Evolutionary conservation across 2,797 vertebrate species (phyloP).

Genomic region (Mormyrus hasselquistii): DNA sequence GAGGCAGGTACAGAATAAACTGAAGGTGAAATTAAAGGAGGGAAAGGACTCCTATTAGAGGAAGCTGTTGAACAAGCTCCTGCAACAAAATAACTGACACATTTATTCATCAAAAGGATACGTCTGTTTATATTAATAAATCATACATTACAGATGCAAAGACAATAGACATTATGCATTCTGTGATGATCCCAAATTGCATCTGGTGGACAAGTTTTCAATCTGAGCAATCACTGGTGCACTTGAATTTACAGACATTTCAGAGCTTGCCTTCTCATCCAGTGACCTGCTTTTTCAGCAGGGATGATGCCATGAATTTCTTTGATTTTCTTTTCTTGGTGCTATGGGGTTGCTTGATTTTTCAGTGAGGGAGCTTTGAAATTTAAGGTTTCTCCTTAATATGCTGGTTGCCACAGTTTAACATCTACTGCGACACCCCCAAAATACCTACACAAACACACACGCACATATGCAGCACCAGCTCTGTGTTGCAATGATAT

Average conservation of each 20-base stretch:
- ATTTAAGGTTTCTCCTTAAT: background rate
- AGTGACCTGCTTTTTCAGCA: background rate
- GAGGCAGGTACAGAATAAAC: background rate
- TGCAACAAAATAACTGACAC: background rate
- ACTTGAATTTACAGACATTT: background rate
- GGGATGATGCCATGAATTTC: background rate
- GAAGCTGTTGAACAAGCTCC: background rate
- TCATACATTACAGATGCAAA: too few species aligned
- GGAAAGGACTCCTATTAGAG: background rate
- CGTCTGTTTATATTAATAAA: too few species aligned
- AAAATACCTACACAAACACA: background rate
- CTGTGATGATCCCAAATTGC: too few species aligned
- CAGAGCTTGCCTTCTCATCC: background rate
- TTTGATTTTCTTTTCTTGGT: background rate
- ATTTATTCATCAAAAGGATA: too few species aligned
- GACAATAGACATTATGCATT: too few species aligned
- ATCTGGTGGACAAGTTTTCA: too few species aligned
- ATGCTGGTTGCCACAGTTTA: background rate
- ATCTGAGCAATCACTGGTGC: too few species aligned
- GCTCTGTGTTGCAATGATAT: background rate
- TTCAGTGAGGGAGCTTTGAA: background rate
- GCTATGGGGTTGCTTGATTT: background rate
- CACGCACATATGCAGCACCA: background rate
- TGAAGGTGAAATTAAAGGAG: constrained; percentile 6
- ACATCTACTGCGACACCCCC: background rate